Percentiles rank a stretch among this genome's conserved stretches.
These are phyloP conservation scores for Gonioctena quinquepunctata DNA, from an alignment of 1,140 invertebrate species.

Conservation along the genomic window DNA sequence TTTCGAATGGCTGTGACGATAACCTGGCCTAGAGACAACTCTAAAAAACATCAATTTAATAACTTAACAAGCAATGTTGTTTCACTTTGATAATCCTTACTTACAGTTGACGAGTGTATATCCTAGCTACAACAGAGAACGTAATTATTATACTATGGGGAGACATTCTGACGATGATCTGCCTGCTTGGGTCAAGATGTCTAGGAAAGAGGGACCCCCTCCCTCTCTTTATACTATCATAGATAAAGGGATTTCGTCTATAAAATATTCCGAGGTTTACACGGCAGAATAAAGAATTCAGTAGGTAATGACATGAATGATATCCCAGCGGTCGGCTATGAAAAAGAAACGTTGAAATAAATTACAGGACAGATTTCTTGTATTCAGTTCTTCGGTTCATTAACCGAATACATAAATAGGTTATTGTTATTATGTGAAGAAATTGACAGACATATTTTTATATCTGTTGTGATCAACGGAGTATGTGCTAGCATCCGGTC, in stretches of 20 bases:
- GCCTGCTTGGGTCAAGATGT: conserved; percentile 1
- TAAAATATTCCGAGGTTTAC: conserved; percentile 12
- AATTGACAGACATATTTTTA: neutral
- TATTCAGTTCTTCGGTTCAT: conserved; percentile 1
- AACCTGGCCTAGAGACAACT: no score
- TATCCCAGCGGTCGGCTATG: neutral
- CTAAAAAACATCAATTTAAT: neutral
- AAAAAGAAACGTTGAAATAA: conserved; percentile 3
- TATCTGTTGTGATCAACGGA: neutral
- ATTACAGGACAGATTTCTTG: conserved; percentile 4
- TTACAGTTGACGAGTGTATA: neutral
- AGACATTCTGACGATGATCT: neutral
- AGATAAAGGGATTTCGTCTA: conserved; percentile 25
- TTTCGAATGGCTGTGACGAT: no score
- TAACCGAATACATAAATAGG: neutral
- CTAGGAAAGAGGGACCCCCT: conserved; percentile 4
- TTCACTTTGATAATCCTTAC: no score
- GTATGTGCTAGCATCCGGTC: neutral
- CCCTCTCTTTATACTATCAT: neutral
- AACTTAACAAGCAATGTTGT: no score
- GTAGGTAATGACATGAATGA: conserved; percentile 5
- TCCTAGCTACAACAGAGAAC: neutral
- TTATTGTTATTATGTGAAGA: neutral
- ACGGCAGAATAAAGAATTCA: conserved; percentile 1
- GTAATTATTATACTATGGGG: neutral